Conservation (phyloP, 2,113 vertebrate species). For the Rhabdomys dilectus region DNA sequence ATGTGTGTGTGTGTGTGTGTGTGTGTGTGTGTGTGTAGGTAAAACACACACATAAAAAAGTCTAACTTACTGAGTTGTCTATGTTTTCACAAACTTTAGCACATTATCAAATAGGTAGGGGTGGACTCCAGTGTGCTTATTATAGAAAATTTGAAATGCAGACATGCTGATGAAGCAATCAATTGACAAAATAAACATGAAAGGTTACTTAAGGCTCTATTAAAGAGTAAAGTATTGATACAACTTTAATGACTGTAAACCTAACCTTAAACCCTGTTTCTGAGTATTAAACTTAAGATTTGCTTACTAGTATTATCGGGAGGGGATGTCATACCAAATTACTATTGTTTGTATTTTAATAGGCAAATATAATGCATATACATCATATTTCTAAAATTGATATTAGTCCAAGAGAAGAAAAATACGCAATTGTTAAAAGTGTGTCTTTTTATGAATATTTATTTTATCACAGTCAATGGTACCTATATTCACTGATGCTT, state of each 20-base stretch:
- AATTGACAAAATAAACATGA: background rate
- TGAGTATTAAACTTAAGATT: background rate
- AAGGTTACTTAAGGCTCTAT: background rate
- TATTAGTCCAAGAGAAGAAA: conserved; percentile 33
- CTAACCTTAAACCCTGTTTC: conserved; percentile 24
- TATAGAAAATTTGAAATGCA: conserved; percentile 37
- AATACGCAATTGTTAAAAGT: background rate
- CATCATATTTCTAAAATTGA: background rate
- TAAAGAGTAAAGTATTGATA: conserved; percentile 49
- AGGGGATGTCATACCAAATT: conserved; percentile 11
- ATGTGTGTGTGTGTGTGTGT: no score
- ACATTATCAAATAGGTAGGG: background rate
- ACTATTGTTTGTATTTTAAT: conserved; percentile 29
- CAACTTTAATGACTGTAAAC: background rate
- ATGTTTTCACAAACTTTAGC: background rate
- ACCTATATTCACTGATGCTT: background rate
- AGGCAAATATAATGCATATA: background rate
- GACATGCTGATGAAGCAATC: background rate
- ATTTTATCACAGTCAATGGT: background rate
- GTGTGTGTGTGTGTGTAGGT: no score
- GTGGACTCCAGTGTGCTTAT: background rate
- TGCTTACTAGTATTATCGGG: background rate
- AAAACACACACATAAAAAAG: background rate
- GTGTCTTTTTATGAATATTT: background rate
- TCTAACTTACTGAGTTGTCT: background rate